A percentile compares a stretch with the other conserved stretches of the same genome.
These are phyloP conservation scores for Drosophila serrata DNA, from an alignment of 1,140 invertebrate species.

Conservation along the genomic window DNA sequence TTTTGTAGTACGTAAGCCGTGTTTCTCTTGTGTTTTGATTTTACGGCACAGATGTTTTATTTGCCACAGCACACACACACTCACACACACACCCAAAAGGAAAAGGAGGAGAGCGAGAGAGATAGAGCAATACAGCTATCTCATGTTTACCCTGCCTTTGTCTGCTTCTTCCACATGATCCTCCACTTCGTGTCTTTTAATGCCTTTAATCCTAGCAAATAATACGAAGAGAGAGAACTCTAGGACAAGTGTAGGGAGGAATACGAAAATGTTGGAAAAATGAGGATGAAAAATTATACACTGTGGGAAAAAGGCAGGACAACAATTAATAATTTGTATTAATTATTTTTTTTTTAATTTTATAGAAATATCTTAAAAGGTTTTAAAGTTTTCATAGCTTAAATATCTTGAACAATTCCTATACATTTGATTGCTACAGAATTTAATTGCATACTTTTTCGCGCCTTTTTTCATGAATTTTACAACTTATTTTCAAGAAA, in stretches of 20 bases:
- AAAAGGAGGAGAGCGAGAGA: constrained; percentile 12
- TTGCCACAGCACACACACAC: constrained; percentile 43
- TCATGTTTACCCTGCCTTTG: constrained; percentile 54
- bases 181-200: constrained; percentile 74
- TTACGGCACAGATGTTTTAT: constrained; percentile 80
- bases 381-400: no score
- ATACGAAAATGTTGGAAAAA: constrained; percentile 27
- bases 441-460: constrained; percentile 8
- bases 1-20: constrained; percentile 47
- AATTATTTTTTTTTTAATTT: not conserved
- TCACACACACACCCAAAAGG: constrained; percentile 14
- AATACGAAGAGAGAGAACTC: constrained; percentile 57
- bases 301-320: not conserved
- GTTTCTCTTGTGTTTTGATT: constrained; percentile 73
- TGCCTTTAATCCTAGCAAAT: constrained; percentile 83
- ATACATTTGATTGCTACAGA: not conserved
- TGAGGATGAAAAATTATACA: constrained; percentile 3
- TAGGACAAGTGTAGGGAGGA: constrained; percentile 69
- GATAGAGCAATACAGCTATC: constrained; percentile 25
- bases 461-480: not conserved
- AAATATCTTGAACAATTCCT: not conserved
- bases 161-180: constrained; percentile 30
- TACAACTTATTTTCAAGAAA: not conserved
- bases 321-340: not conserved
- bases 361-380: not conserved